Percentiles rank a stretch among this genome's conserved stretches.
Evolutionary conservation across 2,797 vertebrate genomes (phyloP).

Genomic region (Rhyacichthys aspro): DNA sequence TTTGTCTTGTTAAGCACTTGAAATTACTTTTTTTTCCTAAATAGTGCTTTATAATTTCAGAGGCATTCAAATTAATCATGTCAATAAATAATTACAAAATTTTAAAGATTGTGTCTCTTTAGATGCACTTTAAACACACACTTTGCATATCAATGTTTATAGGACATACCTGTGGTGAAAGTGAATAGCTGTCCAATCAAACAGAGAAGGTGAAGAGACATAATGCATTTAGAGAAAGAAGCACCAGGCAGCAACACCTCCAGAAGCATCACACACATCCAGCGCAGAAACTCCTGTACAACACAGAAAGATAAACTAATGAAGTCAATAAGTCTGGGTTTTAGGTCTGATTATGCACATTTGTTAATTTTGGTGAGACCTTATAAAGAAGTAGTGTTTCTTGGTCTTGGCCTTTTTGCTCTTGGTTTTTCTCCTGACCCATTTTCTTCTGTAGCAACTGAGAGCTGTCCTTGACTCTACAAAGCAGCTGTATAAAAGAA

Average conservation of each 20-base stretch:
- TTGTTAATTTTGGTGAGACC: constrained; percentile 47
- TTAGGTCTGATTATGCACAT: neutral
- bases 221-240: constrained; percentile 90
- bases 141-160: neutral
- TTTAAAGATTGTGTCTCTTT: no score
- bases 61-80: no score
- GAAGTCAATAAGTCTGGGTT: no score
- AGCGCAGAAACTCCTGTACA: constrained; percentile 87
- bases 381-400: constrained; percentile 66
- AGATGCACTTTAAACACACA: no score
- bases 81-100: no score
- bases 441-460: constrained; percentile 86
- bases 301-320: constrained; percentile 6
- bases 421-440: constrained; percentile 62
- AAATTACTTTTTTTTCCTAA: no score
- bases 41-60: no score
- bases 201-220: constrained; percentile 87
- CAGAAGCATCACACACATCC: constrained; percentile 86
- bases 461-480: constrained; percentile 89
- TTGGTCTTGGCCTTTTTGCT: constrained; percentile 60
- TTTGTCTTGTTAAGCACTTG: no score
- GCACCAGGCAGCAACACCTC: constrained; percentile 88
- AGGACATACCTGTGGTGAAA: constrained; percentile 71
- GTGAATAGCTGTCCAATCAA: constrained; percentile 86
- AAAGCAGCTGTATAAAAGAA: constrained; percentile 82